A percentile compares a stretch with the other conserved stretches of the same genome.
These are phyloP conservation scores for Pyrrhia umbra DNA, from an alignment of 2,888 invertebrate species.

Conservation along the genomic window DNA sequence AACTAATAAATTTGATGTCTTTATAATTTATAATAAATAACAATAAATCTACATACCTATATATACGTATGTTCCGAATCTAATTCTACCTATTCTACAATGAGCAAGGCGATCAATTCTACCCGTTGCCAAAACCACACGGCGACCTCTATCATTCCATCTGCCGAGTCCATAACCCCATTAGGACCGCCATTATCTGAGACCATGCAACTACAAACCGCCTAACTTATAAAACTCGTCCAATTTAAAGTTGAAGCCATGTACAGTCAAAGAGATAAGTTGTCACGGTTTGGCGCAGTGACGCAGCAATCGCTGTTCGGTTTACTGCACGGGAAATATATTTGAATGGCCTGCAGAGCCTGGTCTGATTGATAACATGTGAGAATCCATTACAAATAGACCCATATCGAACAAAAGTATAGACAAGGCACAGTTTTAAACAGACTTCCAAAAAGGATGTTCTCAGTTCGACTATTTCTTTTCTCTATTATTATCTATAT, in stretches of 20 bases:
- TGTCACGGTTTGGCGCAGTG: neutral
- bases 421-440: no score
- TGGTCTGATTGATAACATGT: neutral
- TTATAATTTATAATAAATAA: no score
- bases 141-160: neutral
- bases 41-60: no score
- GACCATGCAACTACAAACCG: neutral
- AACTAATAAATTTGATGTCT: no score
- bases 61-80: neutral
- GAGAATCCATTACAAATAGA: neutral
- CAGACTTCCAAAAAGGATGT: no score
- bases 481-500: no score
- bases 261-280: conserved; percentile 14
- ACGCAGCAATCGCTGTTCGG: conserved; percentile 1
- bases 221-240: conserved; percentile 24
- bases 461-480: no score
- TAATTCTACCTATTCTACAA: conserved; percentile 1
- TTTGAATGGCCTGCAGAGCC: neutral
- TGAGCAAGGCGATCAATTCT: neutral
- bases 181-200: conserved; percentile 4
- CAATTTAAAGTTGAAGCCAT: conserved; percentile 12
- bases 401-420: no score
- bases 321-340: neutral
- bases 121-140: conserved; percentile 8
- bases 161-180: neutral